Percentiles rank a stretch among this genome's conserved stretches.
Conservation (phyloP, 2,113 vertebrate genomes). For the Oxyruncus cristatus region DNA sequence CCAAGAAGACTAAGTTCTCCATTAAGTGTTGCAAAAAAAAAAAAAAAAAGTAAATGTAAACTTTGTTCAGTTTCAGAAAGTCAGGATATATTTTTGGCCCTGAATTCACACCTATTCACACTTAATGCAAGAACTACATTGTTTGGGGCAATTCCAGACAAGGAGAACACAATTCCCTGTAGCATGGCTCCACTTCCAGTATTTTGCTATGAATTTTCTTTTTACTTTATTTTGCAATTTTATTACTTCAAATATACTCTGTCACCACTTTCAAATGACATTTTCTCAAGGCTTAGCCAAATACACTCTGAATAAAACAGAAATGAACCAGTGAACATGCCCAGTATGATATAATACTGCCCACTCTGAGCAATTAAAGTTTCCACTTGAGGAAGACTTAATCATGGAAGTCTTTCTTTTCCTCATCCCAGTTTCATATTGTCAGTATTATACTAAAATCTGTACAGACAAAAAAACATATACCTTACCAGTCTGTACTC, state of each 20-base stretch:
- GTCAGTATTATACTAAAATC: not conserved
- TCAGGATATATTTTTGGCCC: not conserved
- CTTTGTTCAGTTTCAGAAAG: not conserved
- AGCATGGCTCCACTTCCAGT: slow-evolving; percentile 61
- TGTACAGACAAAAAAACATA: not conserved
- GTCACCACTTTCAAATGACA: not conserved
- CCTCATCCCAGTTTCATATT: not conserved
- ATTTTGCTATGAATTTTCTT: slow-evolving; percentile 33
- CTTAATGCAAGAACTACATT: not conserved
- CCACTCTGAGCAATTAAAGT: not conserved
- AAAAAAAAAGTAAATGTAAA: not conserved
- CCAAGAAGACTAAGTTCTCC: not conserved
- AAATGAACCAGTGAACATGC: not conserved
- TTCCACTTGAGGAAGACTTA: not conserved
- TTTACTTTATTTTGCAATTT: not conserved
- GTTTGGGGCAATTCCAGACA: not conserved
- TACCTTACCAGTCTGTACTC: not conserved
- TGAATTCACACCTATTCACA: not conserved
- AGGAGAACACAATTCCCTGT: slow-evolving; percentile 25
- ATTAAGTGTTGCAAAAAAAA: not conserved
- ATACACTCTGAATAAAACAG: not conserved
- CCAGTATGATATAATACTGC: not conserved
- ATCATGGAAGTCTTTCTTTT: not conserved
- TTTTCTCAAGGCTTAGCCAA: not conserved
- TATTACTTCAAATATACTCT: not conserved